phyloP scores from a whole-genome alignment of 2,113 vertebrate species.

The Gobio gobio region DNA sequence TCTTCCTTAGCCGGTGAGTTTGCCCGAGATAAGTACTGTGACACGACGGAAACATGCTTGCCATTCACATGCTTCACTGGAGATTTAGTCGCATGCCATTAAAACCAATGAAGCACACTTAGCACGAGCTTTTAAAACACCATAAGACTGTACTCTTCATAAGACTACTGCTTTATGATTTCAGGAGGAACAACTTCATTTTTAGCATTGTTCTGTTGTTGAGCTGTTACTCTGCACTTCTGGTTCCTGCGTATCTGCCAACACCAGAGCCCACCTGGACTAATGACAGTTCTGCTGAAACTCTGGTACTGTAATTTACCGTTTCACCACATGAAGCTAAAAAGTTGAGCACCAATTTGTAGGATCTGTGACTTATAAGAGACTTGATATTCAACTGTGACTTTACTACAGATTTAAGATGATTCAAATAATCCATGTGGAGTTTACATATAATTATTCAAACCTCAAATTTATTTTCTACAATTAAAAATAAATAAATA shows the following conservation, averaged over 20 bases:
- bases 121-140: neutral
- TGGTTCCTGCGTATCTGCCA: slow-evolving; percentile 74
- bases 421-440: neutral
- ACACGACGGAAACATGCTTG: neutral
- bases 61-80: neutral
- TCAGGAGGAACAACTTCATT: slow-evolving; percentile 69
- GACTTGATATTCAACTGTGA: neutral
- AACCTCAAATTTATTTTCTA: neutral
- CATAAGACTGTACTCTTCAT: neutral
- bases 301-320: slow-evolving; percentile 59
- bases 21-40: neutral
- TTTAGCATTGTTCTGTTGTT: slow-evolving; percentile 71
- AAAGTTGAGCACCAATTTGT: neutral
- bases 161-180: neutral
- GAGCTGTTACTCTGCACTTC: slow-evolving; percentile 72
- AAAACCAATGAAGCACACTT: neutral
- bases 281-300: slow-evolving; percentile 48
- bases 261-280: slow-evolving; percentile 23
- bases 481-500: neutral
- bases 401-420: neutral
- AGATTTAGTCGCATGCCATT: neutral
- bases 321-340: neutral
- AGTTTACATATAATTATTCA: neutral
- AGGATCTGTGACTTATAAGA: neutral
- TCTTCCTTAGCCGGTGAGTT: slow-evolving; percentile 72